Evolutionary conservation across 92 coral and sea anemone species (phyloP), one percentile per base, ranked within the genome.

Genomic region (Porites lobata): DNA sequence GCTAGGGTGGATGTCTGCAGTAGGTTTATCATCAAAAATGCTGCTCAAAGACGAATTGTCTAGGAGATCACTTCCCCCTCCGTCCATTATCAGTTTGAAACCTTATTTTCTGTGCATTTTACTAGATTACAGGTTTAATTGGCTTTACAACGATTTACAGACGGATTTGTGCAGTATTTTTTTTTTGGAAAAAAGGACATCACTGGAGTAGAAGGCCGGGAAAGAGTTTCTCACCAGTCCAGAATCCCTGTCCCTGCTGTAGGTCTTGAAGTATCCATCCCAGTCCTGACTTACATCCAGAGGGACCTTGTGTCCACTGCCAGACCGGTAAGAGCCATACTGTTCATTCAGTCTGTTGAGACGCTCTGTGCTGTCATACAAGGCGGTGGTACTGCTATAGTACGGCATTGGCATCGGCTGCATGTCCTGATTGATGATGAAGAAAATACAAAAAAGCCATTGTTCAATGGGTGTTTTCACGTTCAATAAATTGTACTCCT

Each of bases 331-430:
- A 0, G 10, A 70, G 20, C 76, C 83, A 75, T 89, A 85, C 26
- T 87, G 91, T 29, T 81, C 83, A 21, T 82, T 87, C 7, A 78
- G 69, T 56, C 87, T 92, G 59, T 91, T 82, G 15, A 90, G 80
- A 50, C 93, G 79, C 62, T 93, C 98, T 9, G 91, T 83, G 77
- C 94, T 91, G 71, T 95, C 98, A 88, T 85, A 91, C 80, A 95
- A 77, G 14, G 94, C 98, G 1, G 93, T 90, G 38, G 94, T 90
- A 79, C 98, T 95, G 50, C 94, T 88, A 54, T 88, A 83, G 85
- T 75, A 85, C 7, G 94, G 88, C 14, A 85, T 83, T 14, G 90
- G 90, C 80, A 91, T 72, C 13, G 92, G 59, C 20, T 91, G 80
- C 87, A 89, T 74, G 29, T 85, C 89, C 89, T 85, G 81, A 14